These are phyloP conservation scores for Drosophila villosipedis DNA, from an alignment of 2,888 invertebrate genomes.

Conservation along the genomic window DNA sequence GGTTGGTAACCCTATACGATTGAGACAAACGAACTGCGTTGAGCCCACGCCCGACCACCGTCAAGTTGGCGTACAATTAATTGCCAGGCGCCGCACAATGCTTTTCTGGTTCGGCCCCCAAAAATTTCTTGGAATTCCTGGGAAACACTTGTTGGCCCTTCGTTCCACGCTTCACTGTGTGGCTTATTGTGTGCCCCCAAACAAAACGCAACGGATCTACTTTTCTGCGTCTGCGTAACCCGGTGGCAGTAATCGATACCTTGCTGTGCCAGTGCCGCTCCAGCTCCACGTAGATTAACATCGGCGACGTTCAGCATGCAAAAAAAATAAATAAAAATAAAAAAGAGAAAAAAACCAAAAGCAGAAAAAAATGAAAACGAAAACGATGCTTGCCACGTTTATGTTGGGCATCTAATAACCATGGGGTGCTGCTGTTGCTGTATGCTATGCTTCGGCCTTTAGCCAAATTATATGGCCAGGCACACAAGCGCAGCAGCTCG, in stretches of 20 bases:
- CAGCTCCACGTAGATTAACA: conserved; percentile 67
- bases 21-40: conserved; percentile 32
- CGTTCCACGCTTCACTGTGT: conserved; percentile 35
- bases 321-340: conserved; percentile 43
- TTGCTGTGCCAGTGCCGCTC: conserved; percentile 53
- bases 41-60: conserved; percentile 66
- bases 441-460: conserved; percentile 60
- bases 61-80: conserved; percentile 67
- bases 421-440: conserved; percentile 63
- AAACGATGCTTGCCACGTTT: conserved; percentile 55
- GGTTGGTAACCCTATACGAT: conserved; percentile 60
- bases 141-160: conserved; percentile 68
- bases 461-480: conserved; percentile 73
- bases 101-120: conserved; percentile 44
- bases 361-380: conserved; percentile 31
- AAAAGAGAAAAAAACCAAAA: conserved; percentile 33
- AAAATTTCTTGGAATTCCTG: conserved; percentile 73
- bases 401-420: conserved; percentile 77
- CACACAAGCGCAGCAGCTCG: conserved; percentile 26
- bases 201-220: conserved; percentile 40
- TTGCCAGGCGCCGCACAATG: conserved; percentile 78
- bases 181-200: conserved; percentile 53
- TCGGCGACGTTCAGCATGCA: conserved; percentile 71
- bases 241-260: conserved; percentile 81
- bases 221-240: conserved; percentile 68